Conservation (phyloP, 2,797 vertebrate genomes). For the Cyprinella venusta region DNA sequence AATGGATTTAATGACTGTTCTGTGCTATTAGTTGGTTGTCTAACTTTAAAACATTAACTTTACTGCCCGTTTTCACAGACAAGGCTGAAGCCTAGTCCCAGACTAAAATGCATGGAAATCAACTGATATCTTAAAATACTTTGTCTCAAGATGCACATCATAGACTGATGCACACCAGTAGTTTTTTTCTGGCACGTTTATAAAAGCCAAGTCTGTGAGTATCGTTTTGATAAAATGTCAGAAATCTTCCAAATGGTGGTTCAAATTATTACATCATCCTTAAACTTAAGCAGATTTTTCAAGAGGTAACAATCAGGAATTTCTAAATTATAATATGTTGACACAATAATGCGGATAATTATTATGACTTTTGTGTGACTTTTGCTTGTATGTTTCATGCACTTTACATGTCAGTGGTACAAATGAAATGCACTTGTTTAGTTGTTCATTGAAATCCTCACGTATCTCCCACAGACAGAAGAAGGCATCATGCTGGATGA, state of each 20-base stretch:
- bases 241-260: neutral
- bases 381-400: neutral
- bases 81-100: neutral
- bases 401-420: neutral
- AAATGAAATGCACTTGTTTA: no score
- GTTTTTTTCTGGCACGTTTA: neutral
- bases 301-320: neutral
- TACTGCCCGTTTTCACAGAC: neutral
- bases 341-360: neutral
- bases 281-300: neutral
- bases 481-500: conserved; percentile 15
- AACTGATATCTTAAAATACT: neutral
- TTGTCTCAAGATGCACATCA: neutral
- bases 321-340: neutral
- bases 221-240: neutral
- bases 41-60: neutral
- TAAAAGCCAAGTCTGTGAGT: neutral
- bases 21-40: neutral
- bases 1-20: neutral
- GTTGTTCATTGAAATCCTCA: neutral
- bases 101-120: neutral
- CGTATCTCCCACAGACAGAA: conserved; percentile 9
- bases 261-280: neutral
- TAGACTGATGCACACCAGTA: neutral
- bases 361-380: neutral